phyloP scores from a whole-genome alignment of 1,140 invertebrate genomes.

The Zaprionus taronus region DNA sequence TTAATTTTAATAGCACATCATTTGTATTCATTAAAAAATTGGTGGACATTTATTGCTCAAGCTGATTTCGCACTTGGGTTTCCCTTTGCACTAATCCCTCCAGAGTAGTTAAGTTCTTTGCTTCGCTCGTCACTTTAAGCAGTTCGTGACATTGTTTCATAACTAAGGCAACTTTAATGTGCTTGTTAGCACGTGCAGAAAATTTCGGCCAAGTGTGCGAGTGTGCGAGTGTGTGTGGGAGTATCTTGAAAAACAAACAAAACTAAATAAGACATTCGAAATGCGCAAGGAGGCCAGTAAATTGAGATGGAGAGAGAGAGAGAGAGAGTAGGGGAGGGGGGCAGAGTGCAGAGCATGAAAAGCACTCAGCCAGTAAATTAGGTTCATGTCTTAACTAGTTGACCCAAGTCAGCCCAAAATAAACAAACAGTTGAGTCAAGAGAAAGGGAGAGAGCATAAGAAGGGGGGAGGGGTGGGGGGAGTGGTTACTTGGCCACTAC shows the following conservation, averaged over 20 bases:
- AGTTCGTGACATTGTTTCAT: constrained; percentile 9
- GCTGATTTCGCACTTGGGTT: not conserved
- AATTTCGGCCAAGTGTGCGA: constrained; percentile 27
- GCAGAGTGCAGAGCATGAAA: constrained; percentile 58
- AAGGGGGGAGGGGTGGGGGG: not conserved
- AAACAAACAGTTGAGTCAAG: constrained; percentile 60
- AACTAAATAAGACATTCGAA: constrained; percentile 76
- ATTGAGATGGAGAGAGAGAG: not conserved
- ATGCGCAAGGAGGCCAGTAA: constrained; percentile 20
- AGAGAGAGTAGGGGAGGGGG: not conserved
- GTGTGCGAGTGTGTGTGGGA: constrained; percentile 14
- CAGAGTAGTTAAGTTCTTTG: not conserved
- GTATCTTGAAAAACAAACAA: constrained; percentile 48
- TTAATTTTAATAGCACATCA: not conserved
- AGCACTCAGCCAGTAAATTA: constrained; percentile 80
- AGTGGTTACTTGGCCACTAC: constrained; percentile 40
- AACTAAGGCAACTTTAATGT: constrained; percentile 33
- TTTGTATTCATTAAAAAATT: not conserved
- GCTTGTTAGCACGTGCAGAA: constrained; percentile 51
- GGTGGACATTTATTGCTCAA: not conserved
- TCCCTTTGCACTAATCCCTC: not conserved
- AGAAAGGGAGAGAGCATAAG: constrained; percentile 1
- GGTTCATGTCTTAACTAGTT: constrained; percentile 81
- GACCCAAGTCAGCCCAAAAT: constrained; percentile 74
- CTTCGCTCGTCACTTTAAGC: constrained; percentile 2